A percentile compares a stretch with the other conserved stretches of the same genome.
Evolutionary conservation across 2,888 invertebrate species (phyloP).

Genomic region (Creontiades dilutus): DNA sequence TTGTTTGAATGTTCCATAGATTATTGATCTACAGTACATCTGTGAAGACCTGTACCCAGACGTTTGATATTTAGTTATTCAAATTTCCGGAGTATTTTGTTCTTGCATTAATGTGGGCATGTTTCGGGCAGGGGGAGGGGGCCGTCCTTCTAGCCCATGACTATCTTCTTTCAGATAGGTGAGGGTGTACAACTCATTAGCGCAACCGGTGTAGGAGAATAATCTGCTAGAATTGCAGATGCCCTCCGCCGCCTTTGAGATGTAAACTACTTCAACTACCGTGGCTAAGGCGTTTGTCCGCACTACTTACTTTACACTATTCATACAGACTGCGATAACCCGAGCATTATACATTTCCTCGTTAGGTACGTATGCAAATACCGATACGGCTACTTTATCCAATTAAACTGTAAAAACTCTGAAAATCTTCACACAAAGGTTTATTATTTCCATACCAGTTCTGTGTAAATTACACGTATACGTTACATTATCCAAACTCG

Average conservation of each 20-base stretch:
- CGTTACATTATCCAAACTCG: no score
- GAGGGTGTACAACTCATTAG: conserved; percentile 47
- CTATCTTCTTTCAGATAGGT: conserved; percentile 28
- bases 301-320: conserved; percentile 49
- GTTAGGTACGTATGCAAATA: neutral
- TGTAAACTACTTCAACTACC: conserved; percentile 62
- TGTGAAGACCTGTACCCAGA: no score
- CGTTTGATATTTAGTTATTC: no score
- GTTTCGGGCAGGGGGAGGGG: no score
- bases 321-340: conserved; percentile 66
- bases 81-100: no score
- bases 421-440: no score
- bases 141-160: no score
- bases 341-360: conserved; percentile 1
- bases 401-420: neutral
- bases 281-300: conserved; percentile 65
- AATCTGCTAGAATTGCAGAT: conserved; percentile 68
- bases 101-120: no score
- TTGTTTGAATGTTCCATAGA: no score
- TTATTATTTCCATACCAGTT: no score
- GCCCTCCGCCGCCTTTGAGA: conserved; percentile 63
- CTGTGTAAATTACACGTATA: no score
- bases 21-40: no score
- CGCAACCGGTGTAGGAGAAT: conserved; percentile 46
- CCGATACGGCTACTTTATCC: neutral